A percentile compares a stretch with the other conserved stretches of the same genome.
phyloP scores from a whole-genome alignment of 2,113 vertebrate genomes.

The Rhipidura dahli region DNA sequence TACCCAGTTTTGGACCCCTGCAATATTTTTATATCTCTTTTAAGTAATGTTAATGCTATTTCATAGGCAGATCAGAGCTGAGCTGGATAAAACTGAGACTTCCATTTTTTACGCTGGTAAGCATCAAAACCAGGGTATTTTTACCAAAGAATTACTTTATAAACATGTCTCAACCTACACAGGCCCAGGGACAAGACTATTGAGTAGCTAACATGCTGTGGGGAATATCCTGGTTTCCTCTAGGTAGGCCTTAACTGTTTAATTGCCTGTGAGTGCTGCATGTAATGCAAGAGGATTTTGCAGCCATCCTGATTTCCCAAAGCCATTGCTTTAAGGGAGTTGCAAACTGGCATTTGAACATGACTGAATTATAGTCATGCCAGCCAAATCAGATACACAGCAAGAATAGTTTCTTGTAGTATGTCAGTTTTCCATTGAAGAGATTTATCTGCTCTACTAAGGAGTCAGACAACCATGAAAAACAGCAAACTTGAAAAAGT shows the following conservation, averaged over 20 bases:
- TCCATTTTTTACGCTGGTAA: not conserved
- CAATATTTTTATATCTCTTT: not conserved
- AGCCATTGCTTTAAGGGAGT: not conserved
- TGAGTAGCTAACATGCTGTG: not conserved
- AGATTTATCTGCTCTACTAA: slow-evolving; percentile 5
- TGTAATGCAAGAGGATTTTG: not conserved
- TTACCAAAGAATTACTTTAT: not conserved
- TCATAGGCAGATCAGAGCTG: not conserved
- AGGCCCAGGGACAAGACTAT: not conserved
- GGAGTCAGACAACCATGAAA: not conserved
- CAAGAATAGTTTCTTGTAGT: not conserved
- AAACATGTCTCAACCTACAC: not conserved
- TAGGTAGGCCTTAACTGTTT: not conserved
- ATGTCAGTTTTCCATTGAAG: not conserved
- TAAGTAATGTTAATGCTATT: not conserved
- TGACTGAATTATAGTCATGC: not conserved
- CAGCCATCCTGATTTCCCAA: not conserved
- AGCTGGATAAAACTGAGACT: not conserved
- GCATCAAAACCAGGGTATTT: not conserved
- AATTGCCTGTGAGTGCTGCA: not conserved
- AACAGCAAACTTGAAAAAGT: slow-evolving; percentile 25
- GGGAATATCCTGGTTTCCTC: not conserved
- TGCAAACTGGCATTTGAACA: not conserved
- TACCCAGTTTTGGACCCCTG: not conserved
- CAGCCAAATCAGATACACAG: not conserved